A percentile compares a stretch with the other conserved stretches of the same genome.
These are phyloP conservation scores for Hydropsyche tenuis DNA, from an alignment of 1,140 invertebrate genomes.

Conservation along the genomic window DNA sequence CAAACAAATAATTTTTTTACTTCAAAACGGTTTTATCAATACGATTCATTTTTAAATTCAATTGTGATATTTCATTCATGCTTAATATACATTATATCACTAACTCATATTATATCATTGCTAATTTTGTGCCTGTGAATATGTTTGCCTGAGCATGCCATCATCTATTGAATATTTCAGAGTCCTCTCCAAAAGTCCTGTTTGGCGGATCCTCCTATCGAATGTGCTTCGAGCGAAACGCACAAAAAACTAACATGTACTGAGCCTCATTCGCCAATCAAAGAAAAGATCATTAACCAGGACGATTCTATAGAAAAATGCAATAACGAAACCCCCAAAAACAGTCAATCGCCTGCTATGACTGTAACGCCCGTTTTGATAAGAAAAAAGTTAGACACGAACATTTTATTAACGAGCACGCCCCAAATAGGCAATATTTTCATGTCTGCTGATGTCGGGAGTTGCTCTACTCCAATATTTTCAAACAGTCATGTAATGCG, in stretches of 20 bases:
- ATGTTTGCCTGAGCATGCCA: conserved; percentile 47
- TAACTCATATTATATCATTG: not conserved
- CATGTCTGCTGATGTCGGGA: conserved; percentile 52
- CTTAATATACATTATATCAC: not conserved
- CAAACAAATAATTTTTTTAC: no score
- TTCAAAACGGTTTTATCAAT: no score
- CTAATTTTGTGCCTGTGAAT: conserved; percentile 28
- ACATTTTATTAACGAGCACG: conserved; percentile 61
- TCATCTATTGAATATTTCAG: conserved; percentile 42
- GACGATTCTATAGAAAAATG: not conserved
- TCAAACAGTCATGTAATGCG: conserved; percentile 62
- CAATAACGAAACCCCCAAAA: not conserved
- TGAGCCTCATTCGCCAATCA: not conserved
- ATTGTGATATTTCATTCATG: no score
- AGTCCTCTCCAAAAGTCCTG: conserved; percentile 37
- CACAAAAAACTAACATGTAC: not conserved
- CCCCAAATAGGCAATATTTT: conserved; percentile 58
- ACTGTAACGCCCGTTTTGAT: not conserved
- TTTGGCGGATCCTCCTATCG: not conserved
- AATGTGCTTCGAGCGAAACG: not conserved
- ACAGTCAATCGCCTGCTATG: not conserved
- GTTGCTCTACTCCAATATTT: conserved; percentile 58
- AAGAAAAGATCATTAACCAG: not conserved
- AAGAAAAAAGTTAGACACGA: conserved; percentile 19
- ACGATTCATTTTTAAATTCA: no score